phyloP scores from a whole-genome alignment of 1,140 invertebrate genomes.

The Microplitis mediator region DNA sequence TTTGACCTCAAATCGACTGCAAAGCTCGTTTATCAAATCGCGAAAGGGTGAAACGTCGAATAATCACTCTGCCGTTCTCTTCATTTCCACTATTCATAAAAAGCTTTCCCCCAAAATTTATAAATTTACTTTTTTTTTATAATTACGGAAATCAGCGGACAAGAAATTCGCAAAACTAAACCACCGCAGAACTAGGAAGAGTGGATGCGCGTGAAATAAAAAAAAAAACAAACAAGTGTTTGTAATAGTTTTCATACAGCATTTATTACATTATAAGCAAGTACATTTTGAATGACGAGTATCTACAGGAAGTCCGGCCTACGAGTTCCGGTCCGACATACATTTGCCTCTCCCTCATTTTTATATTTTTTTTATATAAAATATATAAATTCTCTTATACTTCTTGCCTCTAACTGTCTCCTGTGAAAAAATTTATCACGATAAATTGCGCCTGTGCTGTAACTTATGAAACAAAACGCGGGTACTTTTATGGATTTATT shows the following conservation, averaged over 20 bases:
- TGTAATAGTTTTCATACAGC: not conserved
- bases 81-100: not conserved
- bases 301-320: slow-evolving; percentile 63
- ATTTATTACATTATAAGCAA: not conserved
- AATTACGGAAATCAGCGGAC: too few species aligned
- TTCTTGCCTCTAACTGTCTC: slow-evolving; percentile 9
- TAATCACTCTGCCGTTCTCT: not conserved
- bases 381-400: slow-evolving; percentile 28
- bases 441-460: not conserved
- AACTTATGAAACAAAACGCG: too few species aligned
- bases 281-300: slow-evolving; percentile 44
- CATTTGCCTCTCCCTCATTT: slow-evolving; percentile 42
- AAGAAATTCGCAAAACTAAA: too few species aligned
- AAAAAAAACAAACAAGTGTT: not conserved
- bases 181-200: not conserved
- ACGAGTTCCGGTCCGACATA: slow-evolving; percentile 57
- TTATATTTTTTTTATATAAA: slow-evolving; percentile 35
- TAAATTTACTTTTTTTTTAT: too few species aligned
- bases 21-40: not conserved
- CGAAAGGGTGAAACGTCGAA: not conserved
- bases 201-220: not conserved
- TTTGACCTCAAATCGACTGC: slow-evolving; percentile 9
- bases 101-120: too few species aligned
- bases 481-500: too few species aligned
- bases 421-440: not conserved